These are phyloP conservation scores for Sternotherus odoratus DNA, from an alignment of 2,797 vertebrate genomes.

Conservation along the genomic window DNA sequence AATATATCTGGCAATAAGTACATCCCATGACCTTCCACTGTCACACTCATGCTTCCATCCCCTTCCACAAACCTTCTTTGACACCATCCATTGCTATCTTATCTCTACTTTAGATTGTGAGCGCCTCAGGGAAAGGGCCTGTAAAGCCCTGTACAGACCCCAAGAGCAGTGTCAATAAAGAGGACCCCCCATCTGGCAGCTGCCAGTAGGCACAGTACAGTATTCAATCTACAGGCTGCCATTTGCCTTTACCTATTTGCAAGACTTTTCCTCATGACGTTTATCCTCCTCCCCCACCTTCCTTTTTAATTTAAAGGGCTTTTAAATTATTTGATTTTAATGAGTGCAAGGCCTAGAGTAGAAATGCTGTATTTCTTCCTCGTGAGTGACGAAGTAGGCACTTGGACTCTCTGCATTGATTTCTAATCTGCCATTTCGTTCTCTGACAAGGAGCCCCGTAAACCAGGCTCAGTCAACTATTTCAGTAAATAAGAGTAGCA, in stretches of 20 bases:
- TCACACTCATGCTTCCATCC: not conserved
- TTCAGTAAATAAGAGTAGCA: not conserved
- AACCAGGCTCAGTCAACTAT: constrained; percentile 23
- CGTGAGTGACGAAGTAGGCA: constrained; percentile 63
- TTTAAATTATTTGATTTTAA: constrained; percentile 65
- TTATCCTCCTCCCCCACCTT: not conserved
- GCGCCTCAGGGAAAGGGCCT: not conserved
- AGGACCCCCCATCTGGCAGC: rapidly evolving
- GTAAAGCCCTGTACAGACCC: rapidly evolving
- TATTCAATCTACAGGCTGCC: rapidly evolving
- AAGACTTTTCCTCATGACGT: not conserved
- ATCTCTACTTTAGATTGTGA: rapidly evolving
- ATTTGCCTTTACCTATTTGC: not conserved
- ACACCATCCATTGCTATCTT: rapidly evolving
- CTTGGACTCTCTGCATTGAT: constrained; percentile 68
- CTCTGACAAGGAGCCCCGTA: constrained; percentile 56
- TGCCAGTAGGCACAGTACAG: not conserved
- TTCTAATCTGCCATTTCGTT: constrained; percentile 66
- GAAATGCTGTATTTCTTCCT: constrained; percentile 63
- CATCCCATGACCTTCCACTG: rapidly evolving
- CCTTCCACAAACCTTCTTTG: rapidly evolving
- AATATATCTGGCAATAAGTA: not conserved
- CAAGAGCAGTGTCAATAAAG: not conserved
- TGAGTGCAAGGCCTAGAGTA: constrained; percentile 55
- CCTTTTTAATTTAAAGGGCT: constrained; percentile 46